phyloP scores from a whole-genome alignment of 2,888 invertebrate species.

The Apamea epomidion region DNA sequence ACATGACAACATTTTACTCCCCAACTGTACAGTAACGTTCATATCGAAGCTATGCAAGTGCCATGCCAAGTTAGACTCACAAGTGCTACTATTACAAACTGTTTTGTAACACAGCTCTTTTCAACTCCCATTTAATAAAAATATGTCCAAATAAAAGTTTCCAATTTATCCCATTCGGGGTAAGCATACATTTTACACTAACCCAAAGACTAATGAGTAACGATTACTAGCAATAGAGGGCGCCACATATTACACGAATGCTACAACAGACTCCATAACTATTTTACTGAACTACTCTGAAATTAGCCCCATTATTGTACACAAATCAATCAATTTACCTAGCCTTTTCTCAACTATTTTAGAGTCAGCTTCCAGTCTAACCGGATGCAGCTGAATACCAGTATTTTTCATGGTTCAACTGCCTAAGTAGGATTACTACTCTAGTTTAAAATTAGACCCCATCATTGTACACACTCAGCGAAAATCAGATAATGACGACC shows the following conservation, averaged over 20 bases:
- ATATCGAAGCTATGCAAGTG: constrained; percentile 22
- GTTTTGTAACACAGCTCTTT: constrained; percentile 36
- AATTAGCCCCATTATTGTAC: no score
- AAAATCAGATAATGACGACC: not conserved
- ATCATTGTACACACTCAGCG: not conserved
- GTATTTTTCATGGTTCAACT: no score
- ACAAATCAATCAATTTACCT: not conserved
- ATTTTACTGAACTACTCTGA: not conserved
- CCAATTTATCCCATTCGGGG: constrained; percentile 34
- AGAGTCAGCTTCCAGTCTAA: no score
- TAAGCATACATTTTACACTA: constrained; percentile 40
- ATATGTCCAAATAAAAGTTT: constrained; percentile 1
- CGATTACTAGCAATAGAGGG: constrained; percentile 6
- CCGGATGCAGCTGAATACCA: no score
- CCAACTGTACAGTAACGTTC: constrained; percentile 13
- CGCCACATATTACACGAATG: constrained; percentile 7
- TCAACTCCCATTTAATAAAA: constrained; percentile 46
- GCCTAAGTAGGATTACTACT: no score
- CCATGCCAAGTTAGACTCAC: constrained; percentile 14
- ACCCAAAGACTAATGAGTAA: not conserved
- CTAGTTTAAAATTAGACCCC: not conserved
- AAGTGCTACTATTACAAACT: not conserved
- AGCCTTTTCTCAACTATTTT: not conserved
- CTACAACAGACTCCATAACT: not conserved
- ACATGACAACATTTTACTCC: constrained; percentile 2